Conservation (phyloP, 2,888 invertebrate species). For the Gasteruption jaculator region DNA sequence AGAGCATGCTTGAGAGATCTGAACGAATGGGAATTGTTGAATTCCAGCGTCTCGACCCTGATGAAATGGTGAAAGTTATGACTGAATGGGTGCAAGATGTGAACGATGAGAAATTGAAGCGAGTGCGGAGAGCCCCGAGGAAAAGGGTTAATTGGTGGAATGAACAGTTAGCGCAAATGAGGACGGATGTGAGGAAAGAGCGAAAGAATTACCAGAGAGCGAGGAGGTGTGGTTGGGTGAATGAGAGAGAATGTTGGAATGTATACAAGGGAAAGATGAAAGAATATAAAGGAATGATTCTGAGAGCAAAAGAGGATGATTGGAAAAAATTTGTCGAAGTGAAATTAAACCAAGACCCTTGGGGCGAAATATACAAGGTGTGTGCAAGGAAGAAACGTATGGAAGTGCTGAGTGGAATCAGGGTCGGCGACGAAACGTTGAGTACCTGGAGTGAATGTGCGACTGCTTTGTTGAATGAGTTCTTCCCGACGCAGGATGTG, state of each 20-base stretch:
- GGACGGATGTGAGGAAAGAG: not conserved
- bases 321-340: constrained; percentile 7
- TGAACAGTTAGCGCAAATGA: not conserved
- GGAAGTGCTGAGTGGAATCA: not conserved
- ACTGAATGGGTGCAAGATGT: not conserved
- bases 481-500: not conserved
- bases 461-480: not conserved
- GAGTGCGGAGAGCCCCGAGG: not conserved
- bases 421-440: not conserved
- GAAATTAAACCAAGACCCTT: constrained; percentile 1
- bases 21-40: not conserved
- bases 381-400: not conserved
- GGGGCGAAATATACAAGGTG: constrained; percentile 9
- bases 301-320: constrained; percentile 10
- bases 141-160: constrained; percentile 1
- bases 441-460: constrained; percentile 1
- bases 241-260: constrained; percentile 2
- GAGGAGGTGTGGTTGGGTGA: not conserved
- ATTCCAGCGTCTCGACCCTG: not conserved
- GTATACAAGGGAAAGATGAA: not conserved
- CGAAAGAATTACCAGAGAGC: constrained; percentile 1
- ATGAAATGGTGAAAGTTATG: not conserved
- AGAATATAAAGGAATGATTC: no score
- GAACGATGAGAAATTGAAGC: not conserved
- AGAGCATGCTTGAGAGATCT: not conserved